Base-by-base conservation (phyloP, 2,888 invertebrate species). In the Oxycera nigricornis region DNA sequence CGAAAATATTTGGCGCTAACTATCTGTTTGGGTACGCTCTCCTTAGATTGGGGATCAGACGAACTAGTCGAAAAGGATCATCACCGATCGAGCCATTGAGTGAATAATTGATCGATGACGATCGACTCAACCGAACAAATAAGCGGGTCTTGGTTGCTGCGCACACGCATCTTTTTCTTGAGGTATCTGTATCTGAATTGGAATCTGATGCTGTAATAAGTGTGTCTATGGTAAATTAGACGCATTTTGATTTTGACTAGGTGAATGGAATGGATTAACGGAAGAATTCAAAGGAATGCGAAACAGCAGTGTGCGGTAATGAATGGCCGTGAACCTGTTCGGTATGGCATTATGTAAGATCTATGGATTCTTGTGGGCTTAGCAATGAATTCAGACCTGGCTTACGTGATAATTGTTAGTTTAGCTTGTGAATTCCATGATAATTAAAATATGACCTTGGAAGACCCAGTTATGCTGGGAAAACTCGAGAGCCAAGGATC, bases 271-370 rank as follows among this genome's bases (percentile, higher is more conserved):
- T 30, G 30, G 30, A 59, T 59, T 30, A 30, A 59, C 30, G 59
- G 59, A 55, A 20, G 14, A 55, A 55, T 59, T 59, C 59, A 59
- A 24, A 55, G 55, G 30, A 28, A 59, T 59, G 26, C 9, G 22
- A 55, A 22, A 24, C 7, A 55, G n/a, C n/a, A n/a, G n/a, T n/a
- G n/a, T n/a, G n/a, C 20, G 17, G 17, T 24, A 30, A 28, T 26
- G 59, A 59, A 59, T 28, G 59, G 17, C 59, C 59, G 30, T 59
- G 59, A 59, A 30, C 59, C 59, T 59, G 59, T 59, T n/a, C 14
- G 24, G 55, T 46, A n/a, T 46, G 14, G 46, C 4, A 14, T 46
- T 46, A 46, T 46, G 46, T 46, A 46, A 46, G 17, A 46, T 35
- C 11, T 46, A 17, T 14, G 14, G 46, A 46, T 46, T 46, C 17